phyloP scores from a whole-genome alignment of 2,113 vertebrate genomes.

The Pheucticus melanocephalus region DNA sequence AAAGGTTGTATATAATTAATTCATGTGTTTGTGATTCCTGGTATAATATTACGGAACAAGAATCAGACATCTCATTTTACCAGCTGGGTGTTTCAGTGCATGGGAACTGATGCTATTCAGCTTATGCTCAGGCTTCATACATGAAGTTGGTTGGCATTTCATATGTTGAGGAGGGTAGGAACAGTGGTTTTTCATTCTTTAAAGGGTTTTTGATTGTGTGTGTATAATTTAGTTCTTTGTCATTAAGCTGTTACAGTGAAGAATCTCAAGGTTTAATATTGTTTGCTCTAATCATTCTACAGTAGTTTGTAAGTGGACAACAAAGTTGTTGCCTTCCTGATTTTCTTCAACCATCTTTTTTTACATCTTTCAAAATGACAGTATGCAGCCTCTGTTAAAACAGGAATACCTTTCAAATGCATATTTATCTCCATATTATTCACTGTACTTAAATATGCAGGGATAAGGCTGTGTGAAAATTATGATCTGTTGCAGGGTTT shows the following conservation, averaged over 20 bases:
- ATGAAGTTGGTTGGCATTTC: not conserved
- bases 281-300: not conserved
- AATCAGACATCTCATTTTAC: not conserved
- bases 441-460: not conserved
- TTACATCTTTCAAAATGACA: not conserved
- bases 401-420: not conserved
- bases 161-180: not conserved
- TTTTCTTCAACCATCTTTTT: not conserved
- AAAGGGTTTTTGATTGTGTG: not conserved
- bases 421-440: not conserved
- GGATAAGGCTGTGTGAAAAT: not conserved
- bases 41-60: not conserved
- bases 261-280: not conserved
- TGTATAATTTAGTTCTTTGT: not conserved
- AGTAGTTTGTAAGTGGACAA: not conserved
- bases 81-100: not conserved
- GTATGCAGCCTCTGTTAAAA: not conserved
- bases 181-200: not conserved
- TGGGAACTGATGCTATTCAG: not conserved
- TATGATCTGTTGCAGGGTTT: not conserved
- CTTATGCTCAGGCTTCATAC: not conserved
- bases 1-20: not conserved
- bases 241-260: not conserved
- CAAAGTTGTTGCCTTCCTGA: not conserved
- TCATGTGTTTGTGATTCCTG: not conserved